phyloP scores from a whole-genome alignment of 2,797 vertebrate genomes.

The Falco concolor region DNA sequence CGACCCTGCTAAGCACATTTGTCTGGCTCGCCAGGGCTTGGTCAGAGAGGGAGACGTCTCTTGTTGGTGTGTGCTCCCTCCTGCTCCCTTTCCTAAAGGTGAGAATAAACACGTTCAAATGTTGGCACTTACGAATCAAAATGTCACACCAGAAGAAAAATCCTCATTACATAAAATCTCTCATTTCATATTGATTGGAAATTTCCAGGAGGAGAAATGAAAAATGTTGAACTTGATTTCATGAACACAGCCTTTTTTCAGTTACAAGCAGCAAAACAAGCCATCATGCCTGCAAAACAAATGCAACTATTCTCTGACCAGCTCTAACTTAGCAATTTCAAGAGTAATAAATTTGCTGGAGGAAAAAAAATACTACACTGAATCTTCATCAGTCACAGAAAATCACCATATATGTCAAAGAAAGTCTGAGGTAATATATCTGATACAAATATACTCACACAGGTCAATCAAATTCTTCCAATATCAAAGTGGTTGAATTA shows the following conservation, averaged over 20 bases:
- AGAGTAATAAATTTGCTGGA: neutral
- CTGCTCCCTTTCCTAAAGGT: neutral
- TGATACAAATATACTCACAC: neutral
- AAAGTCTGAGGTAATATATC: neutral
- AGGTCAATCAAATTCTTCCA: neutral
- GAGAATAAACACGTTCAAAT: neutral
- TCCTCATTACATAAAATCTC: neutral
- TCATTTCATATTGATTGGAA: neutral
- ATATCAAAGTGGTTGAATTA: neutral
- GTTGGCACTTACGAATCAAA: neutral
- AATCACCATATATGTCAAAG: neutral
- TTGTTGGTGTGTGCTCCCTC: neutral
- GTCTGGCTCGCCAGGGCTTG: neutral
- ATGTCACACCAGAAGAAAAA: constrained; percentile 3
- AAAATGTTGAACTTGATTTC: neutral
- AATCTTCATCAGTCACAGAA: constrained; percentile 3
- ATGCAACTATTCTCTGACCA: neutral
- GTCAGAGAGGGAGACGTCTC: neutral
- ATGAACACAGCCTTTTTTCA: neutral
- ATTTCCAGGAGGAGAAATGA: neutral
- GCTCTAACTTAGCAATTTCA: neutral
- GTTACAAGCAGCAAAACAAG: neutral
- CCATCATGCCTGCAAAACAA: neutral
- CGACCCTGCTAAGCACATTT: neutral
- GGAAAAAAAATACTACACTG: neutral